Evolutionary conservation across 2,113 vertebrate species (phyloP).

Genomic region (Thamnaconus septentrionalis): DNA sequence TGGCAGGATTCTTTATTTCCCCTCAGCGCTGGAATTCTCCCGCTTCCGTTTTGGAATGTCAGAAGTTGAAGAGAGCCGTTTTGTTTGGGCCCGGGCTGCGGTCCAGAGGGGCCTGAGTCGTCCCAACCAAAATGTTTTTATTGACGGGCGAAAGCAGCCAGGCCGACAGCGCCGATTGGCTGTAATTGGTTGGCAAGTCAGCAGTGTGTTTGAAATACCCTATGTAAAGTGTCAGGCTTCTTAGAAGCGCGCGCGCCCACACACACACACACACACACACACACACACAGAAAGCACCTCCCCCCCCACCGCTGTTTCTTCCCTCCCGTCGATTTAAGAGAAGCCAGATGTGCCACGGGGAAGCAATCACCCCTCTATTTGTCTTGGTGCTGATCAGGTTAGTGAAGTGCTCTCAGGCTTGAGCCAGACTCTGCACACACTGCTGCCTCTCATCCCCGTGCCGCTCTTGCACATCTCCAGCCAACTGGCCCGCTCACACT

Average conservation of each 20-base stretch:
- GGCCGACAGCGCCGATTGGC: constrained; percentile 70
- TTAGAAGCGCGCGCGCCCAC: constrained; percentile 44
- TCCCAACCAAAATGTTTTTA: constrained; percentile 75
- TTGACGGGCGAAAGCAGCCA: constrained; percentile 71
- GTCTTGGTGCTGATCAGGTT: constrained; percentile 78
- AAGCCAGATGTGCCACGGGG: constrained; percentile 77
- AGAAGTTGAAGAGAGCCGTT: constrained; percentile 34
- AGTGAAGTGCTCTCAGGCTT: constrained; percentile 73
- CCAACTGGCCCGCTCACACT: constrained; percentile 41
- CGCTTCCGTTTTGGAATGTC: constrained; percentile 56
- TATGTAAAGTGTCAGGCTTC: constrained; percentile 69
- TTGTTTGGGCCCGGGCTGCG: constrained; percentile 42
- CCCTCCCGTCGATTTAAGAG: constrained; percentile 63
- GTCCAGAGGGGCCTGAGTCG: constrained; percentile 44
- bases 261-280: no score
- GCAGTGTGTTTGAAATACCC: constrained; percentile 69
- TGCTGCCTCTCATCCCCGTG: constrained; percentile 54
- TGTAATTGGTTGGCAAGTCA: constrained; percentile 70
- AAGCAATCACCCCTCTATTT: constrained; percentile 78
- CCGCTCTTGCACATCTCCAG: constrained; percentile 30
- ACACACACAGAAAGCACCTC: not conserved
- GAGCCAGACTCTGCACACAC: constrained; percentile 60
- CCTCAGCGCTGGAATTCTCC: constrained; percentile 31
- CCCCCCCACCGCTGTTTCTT: constrained; percentile 44
- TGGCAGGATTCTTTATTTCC: constrained; percentile 49